Evolutionary conservation across 2,113 vertebrate genomes (phyloP).

Genomic region (Arvicanthis niloticus): DNA sequence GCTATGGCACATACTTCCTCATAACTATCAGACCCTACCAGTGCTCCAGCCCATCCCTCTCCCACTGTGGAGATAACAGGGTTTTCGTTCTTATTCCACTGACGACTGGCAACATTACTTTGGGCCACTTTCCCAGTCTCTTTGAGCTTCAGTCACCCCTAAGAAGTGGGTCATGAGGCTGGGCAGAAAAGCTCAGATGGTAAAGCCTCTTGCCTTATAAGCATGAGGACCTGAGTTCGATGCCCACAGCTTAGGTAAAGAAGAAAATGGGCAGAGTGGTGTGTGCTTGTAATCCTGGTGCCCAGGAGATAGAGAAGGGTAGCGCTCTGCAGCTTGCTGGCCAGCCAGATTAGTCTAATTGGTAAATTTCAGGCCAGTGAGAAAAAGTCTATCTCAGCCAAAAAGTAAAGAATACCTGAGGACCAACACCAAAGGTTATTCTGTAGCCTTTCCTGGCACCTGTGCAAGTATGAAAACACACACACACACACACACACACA

Average conservation of each 20-base stretch:
- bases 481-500: background rate
- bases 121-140: background rate
- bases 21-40: background rate
- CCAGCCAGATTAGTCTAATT: background rate
- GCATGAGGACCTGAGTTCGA: background rate
- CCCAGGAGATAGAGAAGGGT: background rate
- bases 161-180: background rate
- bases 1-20: background rate
- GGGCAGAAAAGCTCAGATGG: background rate
- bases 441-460: background rate
- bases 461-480: no score
- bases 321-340: no score
- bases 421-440: background rate
- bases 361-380: background rate
- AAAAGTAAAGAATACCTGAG: background rate
- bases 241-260: background rate
- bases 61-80: background rate
- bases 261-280: background rate
- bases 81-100: background rate
- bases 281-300: background rate
- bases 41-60: background rate
- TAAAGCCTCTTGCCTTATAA: background rate
- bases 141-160: rapidly evolving
- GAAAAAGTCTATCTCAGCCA: background rate
- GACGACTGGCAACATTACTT: background rate